phyloP scores from a whole-genome alignment of 1,140 invertebrate species.

The Euura lappo region DNA sequence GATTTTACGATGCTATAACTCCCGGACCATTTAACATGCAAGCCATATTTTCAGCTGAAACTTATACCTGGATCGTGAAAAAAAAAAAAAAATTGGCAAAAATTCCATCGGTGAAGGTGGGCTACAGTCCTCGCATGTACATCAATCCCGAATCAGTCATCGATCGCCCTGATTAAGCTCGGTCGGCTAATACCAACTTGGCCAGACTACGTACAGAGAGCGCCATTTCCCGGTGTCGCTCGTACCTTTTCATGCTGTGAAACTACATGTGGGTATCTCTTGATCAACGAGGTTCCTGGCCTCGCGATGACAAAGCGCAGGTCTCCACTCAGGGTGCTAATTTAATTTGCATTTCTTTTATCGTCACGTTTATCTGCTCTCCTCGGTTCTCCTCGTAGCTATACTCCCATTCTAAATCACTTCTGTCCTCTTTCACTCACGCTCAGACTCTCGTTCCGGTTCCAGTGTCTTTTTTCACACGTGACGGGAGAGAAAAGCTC shows the following conservation, averaged over 20 bases:
- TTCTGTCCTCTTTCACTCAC: not conserved
- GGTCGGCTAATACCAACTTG: not conserved
- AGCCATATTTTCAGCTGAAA: not conserved
- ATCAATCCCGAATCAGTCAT: not conserved
- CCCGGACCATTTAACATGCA: conserved; percentile 1
- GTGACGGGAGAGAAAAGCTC: not conserved
- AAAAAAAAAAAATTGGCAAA: not conserved
- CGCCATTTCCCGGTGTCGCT: not conserved
- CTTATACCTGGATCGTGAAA: not conserved
- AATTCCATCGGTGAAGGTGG: not conserved
- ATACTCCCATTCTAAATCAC: conserved; percentile 1
- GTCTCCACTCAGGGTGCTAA: not conserved
- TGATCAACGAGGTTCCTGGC: too few relatives aligned
- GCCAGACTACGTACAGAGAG: not conserved
- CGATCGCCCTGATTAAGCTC: not conserved
- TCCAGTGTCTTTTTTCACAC: not conserved
- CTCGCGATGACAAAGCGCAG: not conserved
- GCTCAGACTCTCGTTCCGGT: not conserved
- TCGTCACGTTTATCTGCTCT: not conserved
- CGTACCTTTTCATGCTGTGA: too few relatives aligned
- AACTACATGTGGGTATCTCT: too few relatives aligned
- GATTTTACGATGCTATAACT: conserved; percentile 3
- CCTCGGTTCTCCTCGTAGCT: not conserved
- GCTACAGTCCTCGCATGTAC: not conserved
- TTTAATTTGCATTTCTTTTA: conserved; percentile 5